Conservation (phyloP, 2,888 invertebrate species). For the Epinotia bilunana region DNA sequence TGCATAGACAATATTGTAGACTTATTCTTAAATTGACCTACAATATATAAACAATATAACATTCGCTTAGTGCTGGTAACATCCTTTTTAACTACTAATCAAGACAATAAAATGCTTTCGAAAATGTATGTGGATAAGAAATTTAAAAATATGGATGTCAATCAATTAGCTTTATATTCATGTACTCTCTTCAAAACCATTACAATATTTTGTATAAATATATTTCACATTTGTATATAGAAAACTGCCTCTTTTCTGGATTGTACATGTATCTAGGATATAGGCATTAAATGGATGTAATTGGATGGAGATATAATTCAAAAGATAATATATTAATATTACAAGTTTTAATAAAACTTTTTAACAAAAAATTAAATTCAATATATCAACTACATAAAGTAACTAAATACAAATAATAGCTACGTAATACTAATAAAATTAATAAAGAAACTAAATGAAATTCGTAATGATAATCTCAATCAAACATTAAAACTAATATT, state of each 20-base stretch:
- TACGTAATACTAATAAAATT: constrained; percentile 39
- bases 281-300: constrained; percentile 6
- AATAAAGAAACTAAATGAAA: constrained; percentile 48
- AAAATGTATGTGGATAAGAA: neutral
- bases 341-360: constrained; percentile 48
- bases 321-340: constrained; percentile 49
- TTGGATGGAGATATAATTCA: constrained; percentile 48
- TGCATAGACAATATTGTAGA: constrained; percentile 17
- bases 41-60: neutral
- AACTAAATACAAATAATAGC: constrained; percentile 40
- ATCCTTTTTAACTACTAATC: constrained; percentile 1
- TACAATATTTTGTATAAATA: no score
- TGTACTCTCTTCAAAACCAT: neutral
- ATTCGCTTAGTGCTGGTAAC: constrained; percentile 18
- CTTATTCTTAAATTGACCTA: constrained; percentile 34
- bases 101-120: neutral
- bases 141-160: neutral
- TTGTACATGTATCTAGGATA: neutral
- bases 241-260: neutral
- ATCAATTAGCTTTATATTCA: neutral
- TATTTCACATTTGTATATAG: neutral
- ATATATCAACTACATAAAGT: constrained; percentile 44
- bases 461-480: constrained; percentile 51
- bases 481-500: constrained; percentile 40
- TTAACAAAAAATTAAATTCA: constrained; percentile 45